These are phyloP conservation scores for Meda fulgida DNA, from an alignment of 2,797 vertebrate species.

Conservation along the genomic window DNA sequence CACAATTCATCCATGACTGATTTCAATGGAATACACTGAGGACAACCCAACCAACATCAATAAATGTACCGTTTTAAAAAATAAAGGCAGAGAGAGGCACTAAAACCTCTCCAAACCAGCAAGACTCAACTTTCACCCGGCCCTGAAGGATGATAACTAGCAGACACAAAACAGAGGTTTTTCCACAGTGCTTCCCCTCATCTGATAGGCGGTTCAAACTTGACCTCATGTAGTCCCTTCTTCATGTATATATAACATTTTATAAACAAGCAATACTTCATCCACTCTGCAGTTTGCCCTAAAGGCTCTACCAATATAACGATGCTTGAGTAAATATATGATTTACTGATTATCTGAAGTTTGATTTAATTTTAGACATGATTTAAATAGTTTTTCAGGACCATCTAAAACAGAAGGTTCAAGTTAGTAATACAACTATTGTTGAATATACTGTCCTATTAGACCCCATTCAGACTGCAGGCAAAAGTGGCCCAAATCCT, in stretches of 20 bases:
- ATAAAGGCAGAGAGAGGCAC: constrained; percentile 35
- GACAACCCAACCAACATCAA: constrained; percentile 19
- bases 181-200: constrained; percentile 39
- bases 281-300: constrained; percentile 12
- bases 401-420: constrained; percentile 2
- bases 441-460: constrained; percentile 2
- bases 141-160: constrained; percentile 43
- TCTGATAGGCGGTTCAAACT: constrained; percentile 10
- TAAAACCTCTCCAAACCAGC: constrained; percentile 25
- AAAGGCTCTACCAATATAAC: background rate
- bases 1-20: background rate
- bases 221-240: background rate
- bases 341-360: constrained; percentile 17
- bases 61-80: constrained; percentile 41
- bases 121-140: constrained; percentile 26
- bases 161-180: constrained; percentile 50
- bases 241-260: constrained; percentile 25
- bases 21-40: constrained; percentile 18
- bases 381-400: background rate
- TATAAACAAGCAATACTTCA: constrained; percentile 30
- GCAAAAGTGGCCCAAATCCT: no score
- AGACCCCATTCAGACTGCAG: no score
- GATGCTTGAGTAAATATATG: background rate
- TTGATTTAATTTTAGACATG: background rate
- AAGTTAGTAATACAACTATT: background rate